A percentile compares a stretch with the other conserved stretches of the same genome.
phyloP scores from a whole-genome alignment of 2,888 invertebrate species.

The Zaprionus bogoriensis region DNA sequence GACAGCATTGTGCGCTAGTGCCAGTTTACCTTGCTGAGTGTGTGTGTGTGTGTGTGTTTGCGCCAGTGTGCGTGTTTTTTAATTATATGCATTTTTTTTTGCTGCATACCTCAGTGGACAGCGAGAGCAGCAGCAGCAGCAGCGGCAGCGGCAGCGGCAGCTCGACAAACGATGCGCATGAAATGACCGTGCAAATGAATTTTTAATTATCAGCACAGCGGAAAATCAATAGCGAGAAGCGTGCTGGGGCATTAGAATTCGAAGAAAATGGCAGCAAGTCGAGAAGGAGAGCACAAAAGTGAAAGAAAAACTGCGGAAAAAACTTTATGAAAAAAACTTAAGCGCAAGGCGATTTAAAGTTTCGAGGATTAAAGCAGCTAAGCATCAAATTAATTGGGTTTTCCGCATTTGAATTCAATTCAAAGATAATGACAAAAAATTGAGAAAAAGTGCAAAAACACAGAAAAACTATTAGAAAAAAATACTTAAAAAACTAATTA shows the following conservation, averaged over 20 bases:
- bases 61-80: conserved; percentile 43
- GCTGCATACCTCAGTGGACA: conserved; percentile 50
- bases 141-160: not conserved
- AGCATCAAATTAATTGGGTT: too few relatives aligned
- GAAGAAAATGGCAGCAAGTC: conserved; percentile 12
- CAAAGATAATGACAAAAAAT: too few relatives aligned
- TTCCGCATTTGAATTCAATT: not conserved
- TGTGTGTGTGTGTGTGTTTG: conserved; percentile 7
- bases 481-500: not conserved
- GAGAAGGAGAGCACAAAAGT: conserved; percentile 1
- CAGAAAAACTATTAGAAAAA: not conserved
- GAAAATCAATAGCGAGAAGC: conserved; percentile 60
- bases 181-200: conserved; percentile 64
- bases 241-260: conserved; percentile 45
- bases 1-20: conserved; percentile 11
- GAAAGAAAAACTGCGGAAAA: not conserved
- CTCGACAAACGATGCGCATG: conserved; percentile 35
- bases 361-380: too few relatives aligned
- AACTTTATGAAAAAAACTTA: not conserved
- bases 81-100: conserved; percentile 70
- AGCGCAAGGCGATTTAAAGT: too few relatives aligned
- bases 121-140: not conserved
- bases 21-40: not conserved
- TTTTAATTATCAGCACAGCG: conserved; percentile 68
- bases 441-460: not conserved